These are phyloP conservation scores for Ashinkailepas kermadecensis DNA, from an alignment of 2,888 invertebrate species.

Conservation along the genomic window DNA sequence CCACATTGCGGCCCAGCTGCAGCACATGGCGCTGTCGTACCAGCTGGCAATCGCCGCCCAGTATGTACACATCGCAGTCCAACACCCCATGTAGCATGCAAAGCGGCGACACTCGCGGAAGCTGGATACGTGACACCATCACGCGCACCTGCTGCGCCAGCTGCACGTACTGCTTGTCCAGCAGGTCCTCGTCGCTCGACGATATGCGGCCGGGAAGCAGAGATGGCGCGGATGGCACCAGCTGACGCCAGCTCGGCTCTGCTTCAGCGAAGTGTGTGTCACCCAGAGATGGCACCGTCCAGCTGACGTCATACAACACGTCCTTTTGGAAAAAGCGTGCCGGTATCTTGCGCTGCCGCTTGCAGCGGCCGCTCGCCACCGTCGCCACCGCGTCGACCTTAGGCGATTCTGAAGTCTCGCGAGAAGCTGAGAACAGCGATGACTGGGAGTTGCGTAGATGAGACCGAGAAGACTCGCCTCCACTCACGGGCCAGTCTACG, in stretches of 20 bases:
- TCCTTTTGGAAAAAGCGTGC: background rate
- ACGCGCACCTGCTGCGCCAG: background rate
- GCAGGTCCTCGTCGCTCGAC: background rate
- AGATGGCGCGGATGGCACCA: too few relatives aligned
- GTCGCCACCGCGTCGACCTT: background rate
- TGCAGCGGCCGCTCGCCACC: background rate
- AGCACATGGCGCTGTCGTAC: background rate
- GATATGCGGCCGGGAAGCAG: background rate
- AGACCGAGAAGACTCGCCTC: too few relatives aligned
- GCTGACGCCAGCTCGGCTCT: too few relatives aligned
- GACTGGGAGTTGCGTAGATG: too few relatives aligned
- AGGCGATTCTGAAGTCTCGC: background rate
- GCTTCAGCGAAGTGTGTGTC: too few relatives aligned
- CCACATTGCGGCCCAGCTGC: slow-evolving; percentile 8
- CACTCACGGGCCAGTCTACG: too few relatives aligned
- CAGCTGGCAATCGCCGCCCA: background rate
- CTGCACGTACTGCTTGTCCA: background rate
- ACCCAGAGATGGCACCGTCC: background rate
- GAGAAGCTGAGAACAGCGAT: background rate
- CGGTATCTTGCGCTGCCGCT: background rate
- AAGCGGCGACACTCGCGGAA: background rate
- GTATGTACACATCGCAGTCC: background rate
- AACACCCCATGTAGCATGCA: background rate
- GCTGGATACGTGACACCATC: background rate
- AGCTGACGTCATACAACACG: background rate